A percentile compares a stretch with the other conserved stretches of the same genome.
phyloP scores from a whole-genome alignment of 2,888 invertebrate genomes.

The Microctonus brassicae region DNA sequence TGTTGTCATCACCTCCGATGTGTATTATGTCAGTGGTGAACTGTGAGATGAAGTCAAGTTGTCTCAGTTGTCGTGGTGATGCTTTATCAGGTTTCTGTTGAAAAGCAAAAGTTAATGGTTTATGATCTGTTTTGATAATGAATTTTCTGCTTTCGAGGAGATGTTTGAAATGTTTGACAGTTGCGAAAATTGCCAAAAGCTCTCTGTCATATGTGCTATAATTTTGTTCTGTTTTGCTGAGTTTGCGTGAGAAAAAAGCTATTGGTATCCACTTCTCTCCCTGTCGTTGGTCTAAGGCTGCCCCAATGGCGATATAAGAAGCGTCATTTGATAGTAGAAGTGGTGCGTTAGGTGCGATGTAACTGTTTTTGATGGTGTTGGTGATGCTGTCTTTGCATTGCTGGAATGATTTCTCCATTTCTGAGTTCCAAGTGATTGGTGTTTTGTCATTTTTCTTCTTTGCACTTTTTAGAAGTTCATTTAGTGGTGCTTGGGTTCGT shows the following conservation, averaged over 20 bases:
- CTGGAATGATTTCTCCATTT: too few species aligned
- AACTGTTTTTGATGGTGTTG: too few species aligned
- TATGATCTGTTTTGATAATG: neutral
- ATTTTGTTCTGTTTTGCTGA: neutral
- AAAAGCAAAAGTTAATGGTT: neutral
- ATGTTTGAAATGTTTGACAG: slow-evolving; percentile 9
- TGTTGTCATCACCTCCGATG: neutral
- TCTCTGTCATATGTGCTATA: slow-evolving; percentile 14
- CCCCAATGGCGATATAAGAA: too few species aligned
- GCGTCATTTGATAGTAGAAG: neutral
- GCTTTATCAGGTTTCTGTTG: neutral
- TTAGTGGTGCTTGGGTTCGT: too few species aligned
- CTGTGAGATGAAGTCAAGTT: slow-evolving; percentile 5
- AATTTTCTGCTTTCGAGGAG: neutral
- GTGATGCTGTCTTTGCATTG: too few species aligned
- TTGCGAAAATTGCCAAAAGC: neutral
- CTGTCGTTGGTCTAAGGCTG: neutral
- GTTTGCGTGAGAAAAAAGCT: neutral
- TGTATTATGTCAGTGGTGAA: slow-evolving; percentile 5
- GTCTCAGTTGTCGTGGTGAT: neutral
- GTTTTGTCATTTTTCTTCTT: too few species aligned
- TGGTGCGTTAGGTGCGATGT: too few species aligned
- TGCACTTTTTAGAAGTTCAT: too few species aligned
- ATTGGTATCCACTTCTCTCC: neutral
- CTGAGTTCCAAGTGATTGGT: too few species aligned